Base-by-base conservation (phyloP, 2,888 invertebrate genomes). In the Drosophila tanythrix region DNA sequence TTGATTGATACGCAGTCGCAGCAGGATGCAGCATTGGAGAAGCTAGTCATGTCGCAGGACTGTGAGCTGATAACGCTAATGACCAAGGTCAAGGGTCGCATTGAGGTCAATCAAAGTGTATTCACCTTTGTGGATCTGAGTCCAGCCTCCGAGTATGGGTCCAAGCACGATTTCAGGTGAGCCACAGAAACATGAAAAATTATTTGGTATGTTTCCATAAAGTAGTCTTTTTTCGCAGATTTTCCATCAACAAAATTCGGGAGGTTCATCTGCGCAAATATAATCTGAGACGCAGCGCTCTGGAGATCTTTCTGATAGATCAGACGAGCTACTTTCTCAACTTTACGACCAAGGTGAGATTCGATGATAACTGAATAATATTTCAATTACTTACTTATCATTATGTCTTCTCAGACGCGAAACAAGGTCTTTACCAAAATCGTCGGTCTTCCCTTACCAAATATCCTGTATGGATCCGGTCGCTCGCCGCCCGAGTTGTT, bases 261-360 rank as follows among this genome's bases (percentile, higher is more conserved):
- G 95, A 95, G 89, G 94, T 95, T n/a, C 95, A 95, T 92, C 93
- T 95, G 68, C 91, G 95, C 33, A 93, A 95, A 68, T 95, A 95
- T 91, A 95, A 95, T 91, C 92, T 95, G 18, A 92, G 95, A 13
- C 92, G 95, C 67, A 95, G 95, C 89, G 95, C 95, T n/a, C 90
- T 95, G 69, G 95, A 95, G 90, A 94, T 95, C 82, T 95, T 95
- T 90, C 92, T 95, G 13, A 93, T 95, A 27, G 95, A 95, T 90
- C 95, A 95, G 88, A 95, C 95, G 0, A 95, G 95, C 82, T 95
- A 95, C 83, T 95, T 95, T 90, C 92, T 95, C 36, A 95, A 95
- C 91, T 95, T 95, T 81, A 94, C 94, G 52, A 94, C 94, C 46
- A 95, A 95, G 93, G 95, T 95, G 84, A 52, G 78, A 43, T 36